These are phyloP conservation scores for Onthophagus taurus DNA, from an alignment of 1,140 invertebrate species.

Conservation along the genomic window DNA sequence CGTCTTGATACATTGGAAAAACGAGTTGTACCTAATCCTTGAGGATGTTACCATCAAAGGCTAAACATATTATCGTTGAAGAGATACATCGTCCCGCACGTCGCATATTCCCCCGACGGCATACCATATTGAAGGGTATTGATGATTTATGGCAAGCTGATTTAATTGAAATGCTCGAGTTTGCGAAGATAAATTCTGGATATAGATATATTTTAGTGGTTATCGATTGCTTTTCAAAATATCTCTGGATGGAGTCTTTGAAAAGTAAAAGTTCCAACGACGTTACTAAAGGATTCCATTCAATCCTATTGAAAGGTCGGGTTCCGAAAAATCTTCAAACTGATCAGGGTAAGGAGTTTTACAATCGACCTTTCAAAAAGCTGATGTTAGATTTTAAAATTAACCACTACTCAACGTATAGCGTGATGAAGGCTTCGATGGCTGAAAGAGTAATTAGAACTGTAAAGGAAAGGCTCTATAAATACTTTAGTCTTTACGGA, in stretches of 20 bases:
- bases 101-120: too few relatives aligned
- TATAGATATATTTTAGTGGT: too few relatives aligned
- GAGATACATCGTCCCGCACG: too few relatives aligned
- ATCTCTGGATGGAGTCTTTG: slow-evolving; percentile 26
- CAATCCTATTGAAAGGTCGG: slow-evolving; percentile 12
- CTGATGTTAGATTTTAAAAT: slow-evolving; percentile 30
- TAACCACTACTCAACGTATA: slow-evolving; percentile 34
- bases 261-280: slow-evolving; percentile 15
- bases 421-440: slow-evolving; percentile 34
- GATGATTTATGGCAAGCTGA: too few relatives aligned
- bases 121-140: too few relatives aligned
- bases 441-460: slow-evolving; percentile 38
- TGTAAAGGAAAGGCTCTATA: slow-evolving; percentile 24
- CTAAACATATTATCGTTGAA: too few relatives aligned
- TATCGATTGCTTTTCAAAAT: too few relatives aligned
- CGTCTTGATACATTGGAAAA: too few relatives aligned
- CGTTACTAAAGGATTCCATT: slow-evolving; percentile 18
- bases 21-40: too few relatives aligned
- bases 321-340: slow-evolving; percentile 25
- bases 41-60: too few relatives aligned
- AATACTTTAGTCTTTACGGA: slow-evolving; percentile 9
- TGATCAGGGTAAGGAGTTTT: slow-evolving; percentile 34
- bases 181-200: too few relatives aligned
- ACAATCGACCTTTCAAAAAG: slow-evolving; percentile 24
- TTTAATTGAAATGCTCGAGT: too few relatives aligned